These are phyloP conservation scores for Calameuta idolon DNA, from an alignment of 2,888 invertebrate genomes.

Conservation along the genomic window DNA sequence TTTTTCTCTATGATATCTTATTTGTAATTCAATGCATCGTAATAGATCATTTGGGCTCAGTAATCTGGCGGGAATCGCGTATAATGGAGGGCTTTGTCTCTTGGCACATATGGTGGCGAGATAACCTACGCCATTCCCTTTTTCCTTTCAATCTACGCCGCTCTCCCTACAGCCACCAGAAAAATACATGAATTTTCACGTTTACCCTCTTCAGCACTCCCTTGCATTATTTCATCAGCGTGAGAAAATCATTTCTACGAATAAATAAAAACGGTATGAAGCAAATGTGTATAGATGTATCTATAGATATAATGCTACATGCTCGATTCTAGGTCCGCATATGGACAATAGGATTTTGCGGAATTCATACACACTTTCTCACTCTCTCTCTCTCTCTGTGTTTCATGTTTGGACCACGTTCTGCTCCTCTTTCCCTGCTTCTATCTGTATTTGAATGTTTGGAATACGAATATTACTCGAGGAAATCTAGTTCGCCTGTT, in stretches of 20 bases:
- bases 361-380: not conserved
- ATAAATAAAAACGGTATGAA: not conserved
- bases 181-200: not conserved
- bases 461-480: not conserved
- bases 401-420: not conserved
- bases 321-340: not conserved
- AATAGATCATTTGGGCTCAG: conserved; percentile 32
- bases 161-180: not conserved
- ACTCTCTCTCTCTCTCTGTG: not conserved
- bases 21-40: conserved; percentile 50
- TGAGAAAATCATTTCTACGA: not conserved
- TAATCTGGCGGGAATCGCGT: not conserved
- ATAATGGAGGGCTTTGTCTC: conserved; percentile 7
- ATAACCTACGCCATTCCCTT: not conserved
- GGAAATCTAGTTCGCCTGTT: not conserved
- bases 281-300: not conserved
- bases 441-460: not conserved
- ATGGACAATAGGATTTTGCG: not conserved
- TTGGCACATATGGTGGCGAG: not conserved
- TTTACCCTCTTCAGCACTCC: not conserved
- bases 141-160: not conserved
- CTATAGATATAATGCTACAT: not conserved
- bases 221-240: not conserved
- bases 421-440: not conserved
- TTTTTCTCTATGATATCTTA: conserved; percentile 40